Base-by-base conservation (phyloP, 1,140 invertebrate genomes). In the Camponotus vicinus region DNA sequence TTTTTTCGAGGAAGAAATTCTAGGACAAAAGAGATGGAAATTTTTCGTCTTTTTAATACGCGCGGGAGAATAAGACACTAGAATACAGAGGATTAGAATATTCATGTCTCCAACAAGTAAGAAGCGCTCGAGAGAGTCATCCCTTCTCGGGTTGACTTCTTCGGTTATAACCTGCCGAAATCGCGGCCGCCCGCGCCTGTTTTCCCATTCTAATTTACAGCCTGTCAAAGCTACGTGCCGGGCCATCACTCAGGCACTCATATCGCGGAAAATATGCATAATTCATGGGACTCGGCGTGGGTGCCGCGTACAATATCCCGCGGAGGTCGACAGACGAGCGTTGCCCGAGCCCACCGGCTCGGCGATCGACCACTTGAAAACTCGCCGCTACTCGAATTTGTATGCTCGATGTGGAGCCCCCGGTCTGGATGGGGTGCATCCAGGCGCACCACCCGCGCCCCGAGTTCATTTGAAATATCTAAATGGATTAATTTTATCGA, bases 231-330 rank as follows among this genome's bases (percentile, higher is more conserved):
- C 92, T 90, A 85, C 87, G 91, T 87, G 89, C 91, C 88, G 89
- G 91, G 89, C 93, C 91, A 94, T 95, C 94, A 92, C 92, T 94
- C 95, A 95, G 92, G 87, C 92, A 95, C 94, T 94, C 94, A 92
- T 94, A 94, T 94, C 92, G 91, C 85, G 94, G 94, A 94, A 95
- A 94, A 93, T 94, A 94, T 95, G 92, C 92, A 95, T 95, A 94
- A 95, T 95, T 95, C 94, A 95, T 95, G 82, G 90, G 76, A 52
- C 85, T 67, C 45, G 75, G 70, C 87, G 87, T 83, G 76, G 45
- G 45, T 78, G 64, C 71, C 45, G 80, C 86, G 92, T 86, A 91
- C 91, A 91, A 93, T 93, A 93, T 91, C 91, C 90, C 86, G 90
- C 85, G 79, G 86, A 86, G 87, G 90, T 91, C 86, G 91, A 59